Evolutionary conservation across 2,888 invertebrate genomes (phyloP), one percentile per base, ranked within the genome.

Genomic region (Isoperla grammatica): DNA sequence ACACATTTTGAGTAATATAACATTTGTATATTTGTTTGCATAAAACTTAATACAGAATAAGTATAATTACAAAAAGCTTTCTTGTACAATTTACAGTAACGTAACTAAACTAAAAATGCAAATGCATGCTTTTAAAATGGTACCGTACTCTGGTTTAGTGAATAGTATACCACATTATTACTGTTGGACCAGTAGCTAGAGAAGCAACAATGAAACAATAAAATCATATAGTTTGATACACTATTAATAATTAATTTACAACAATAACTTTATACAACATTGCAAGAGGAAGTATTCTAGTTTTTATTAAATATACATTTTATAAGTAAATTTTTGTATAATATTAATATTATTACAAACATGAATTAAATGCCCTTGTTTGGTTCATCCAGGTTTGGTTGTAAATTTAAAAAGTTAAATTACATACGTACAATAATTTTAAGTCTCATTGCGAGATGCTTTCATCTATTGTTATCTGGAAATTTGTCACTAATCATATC

Each of bases 41-140:
- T 63, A 64, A 63, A 66, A 65, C 65, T 64, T 65, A 65, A 66
- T 66, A 66, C 63, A 65, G 61, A 64, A 64, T 62, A 63, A 64
- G 63, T 53, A 53, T 29, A 29, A 29, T 29, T 64, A 63, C 62
- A 64, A 61, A 64, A 60, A 57, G 63, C 60, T 54, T 60, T 61
- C 57, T 62, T 56, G 59, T 55, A 60, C 62, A 62, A 49, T 62
- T 61, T 57, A 61, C 61, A 57, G 23, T 55, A 55, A 48, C 37
- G 40, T 39, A 48, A 56, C 56, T 8, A 48, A 56, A 15, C 29
- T 29, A 8, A 29, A n/a, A 50, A 17, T 50, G 37, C 50, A 50
- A 53, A 53, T 19, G 39, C 39, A 37, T 39, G 12, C 17, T 37
- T 37, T 53, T 19, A n/a, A 53, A 53, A 48, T 42, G 12, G 37